phyloP scores from a whole-genome alignment of 2,113 vertebrate species.

The Recurvirostra avosetta region DNA sequence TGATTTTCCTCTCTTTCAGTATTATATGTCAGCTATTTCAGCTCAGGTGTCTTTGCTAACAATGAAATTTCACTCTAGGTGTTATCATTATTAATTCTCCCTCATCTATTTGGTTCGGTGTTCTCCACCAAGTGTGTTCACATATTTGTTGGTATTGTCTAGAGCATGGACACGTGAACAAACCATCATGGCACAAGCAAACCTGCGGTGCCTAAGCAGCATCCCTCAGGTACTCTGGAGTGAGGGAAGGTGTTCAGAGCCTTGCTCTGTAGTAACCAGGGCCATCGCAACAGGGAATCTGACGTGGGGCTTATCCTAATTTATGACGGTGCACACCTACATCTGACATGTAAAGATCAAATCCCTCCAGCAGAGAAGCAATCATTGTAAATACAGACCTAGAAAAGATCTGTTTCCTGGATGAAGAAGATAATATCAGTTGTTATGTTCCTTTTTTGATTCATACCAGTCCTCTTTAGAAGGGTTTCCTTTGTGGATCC shows the following conservation, averaged over 20 bases:
- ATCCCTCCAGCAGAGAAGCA: not conserved
- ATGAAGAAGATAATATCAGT: not conserved
- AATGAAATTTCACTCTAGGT: not conserved
- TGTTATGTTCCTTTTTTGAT: not conserved
- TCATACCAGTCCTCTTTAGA: not conserved
- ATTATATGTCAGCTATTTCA: not conserved
- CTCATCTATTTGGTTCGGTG: not conserved
- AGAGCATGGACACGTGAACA: not conserved
- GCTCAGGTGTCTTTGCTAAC: not conserved
- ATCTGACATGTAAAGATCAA: not conserved
- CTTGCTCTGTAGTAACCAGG: not conserved
- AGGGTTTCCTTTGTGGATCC: not conserved
- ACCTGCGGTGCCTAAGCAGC: not conserved
- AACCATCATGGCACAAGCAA: not conserved
- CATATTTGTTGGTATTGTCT: not conserved
- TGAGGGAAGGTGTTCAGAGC: not conserved
- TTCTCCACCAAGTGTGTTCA: not conserved
- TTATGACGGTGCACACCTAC: rapidly evolving
- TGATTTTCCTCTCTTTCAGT: not conserved
- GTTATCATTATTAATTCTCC: not conserved
- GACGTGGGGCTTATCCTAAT: not conserved
- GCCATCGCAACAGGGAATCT: not conserved
- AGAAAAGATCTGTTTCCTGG: not conserved
- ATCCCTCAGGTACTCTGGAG: not conserved
- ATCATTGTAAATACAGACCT: not conserved